These are phyloP conservation scores for Argyra leucocephala DNA, from an alignment of 2,888 invertebrate genomes.

Conservation along the genomic window DNA sequence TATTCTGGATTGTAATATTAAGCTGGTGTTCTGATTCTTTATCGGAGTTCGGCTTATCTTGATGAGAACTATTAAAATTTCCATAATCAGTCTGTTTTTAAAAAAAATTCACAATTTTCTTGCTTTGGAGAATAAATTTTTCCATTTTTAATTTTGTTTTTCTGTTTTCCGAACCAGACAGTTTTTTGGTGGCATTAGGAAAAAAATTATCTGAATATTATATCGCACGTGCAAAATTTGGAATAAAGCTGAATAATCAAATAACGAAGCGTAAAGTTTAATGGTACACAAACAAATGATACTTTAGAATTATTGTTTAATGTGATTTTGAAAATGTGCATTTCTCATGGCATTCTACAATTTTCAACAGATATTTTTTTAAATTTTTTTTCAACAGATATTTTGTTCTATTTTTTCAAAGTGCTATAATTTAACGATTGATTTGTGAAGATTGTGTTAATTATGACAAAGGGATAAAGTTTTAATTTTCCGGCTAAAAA, in stretches of 20 bases:
- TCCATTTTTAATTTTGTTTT: too few species aligned
- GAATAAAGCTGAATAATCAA: constrained; percentile 8
- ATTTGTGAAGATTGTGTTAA: constrained; percentile 1
- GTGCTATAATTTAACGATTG: constrained; percentile 9
- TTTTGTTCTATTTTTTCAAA: constrained; percentile 9
- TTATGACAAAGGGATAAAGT: constrained; percentile 8
- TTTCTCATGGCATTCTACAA: constrained; percentile 9
- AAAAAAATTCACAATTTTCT: too few species aligned
- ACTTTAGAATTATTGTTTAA: constrained; percentile 9
- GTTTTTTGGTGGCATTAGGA: too few species aligned
- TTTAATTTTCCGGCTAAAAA: too few species aligned
- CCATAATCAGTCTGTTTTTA: too few species aligned
- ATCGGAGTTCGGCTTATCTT: too few species aligned
- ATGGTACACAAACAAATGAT: constrained; percentile 9
- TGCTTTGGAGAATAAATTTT: too few species aligned
- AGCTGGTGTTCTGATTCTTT: too few species aligned
- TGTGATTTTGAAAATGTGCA: constrained; percentile 8
- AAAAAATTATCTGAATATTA: too few species aligned
- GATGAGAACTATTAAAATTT: too few species aligned
- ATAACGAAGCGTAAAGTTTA: constrained; percentile 7
- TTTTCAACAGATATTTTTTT: constrained; percentile 9
- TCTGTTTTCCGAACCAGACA: too few species aligned
- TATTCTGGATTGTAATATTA: neutral
- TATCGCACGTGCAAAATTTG: too few species aligned
- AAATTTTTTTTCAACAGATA: constrained; percentile 7